These are phyloP conservation scores for Siderastrea radians DNA, from an alignment of 92 coral and sea anemone species.

Conservation along the genomic window DNA sequence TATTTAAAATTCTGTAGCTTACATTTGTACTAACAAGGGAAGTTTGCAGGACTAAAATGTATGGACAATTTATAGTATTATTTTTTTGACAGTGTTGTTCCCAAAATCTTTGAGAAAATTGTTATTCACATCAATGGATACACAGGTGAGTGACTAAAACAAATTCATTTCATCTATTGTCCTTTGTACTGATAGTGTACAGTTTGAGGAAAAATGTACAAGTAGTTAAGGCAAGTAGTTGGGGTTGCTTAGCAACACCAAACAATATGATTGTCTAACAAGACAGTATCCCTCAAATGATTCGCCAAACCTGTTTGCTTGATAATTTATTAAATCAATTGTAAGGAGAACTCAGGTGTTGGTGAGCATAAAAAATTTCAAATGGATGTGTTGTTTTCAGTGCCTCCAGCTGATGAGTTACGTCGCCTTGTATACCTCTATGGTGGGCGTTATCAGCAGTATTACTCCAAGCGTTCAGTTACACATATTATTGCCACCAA, in stretches of 20 bases:
- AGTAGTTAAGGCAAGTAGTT: too few relatives aligned
- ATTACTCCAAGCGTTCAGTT: slow-evolving; percentile 85
- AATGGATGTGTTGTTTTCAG: slow-evolving; percentile 44
- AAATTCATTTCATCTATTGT: background rate
- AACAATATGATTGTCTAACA: too few relatives aligned
- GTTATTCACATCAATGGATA: slow-evolving; percentile 95
- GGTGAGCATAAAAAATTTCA: too few relatives aligned
- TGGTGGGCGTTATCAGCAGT: slow-evolving; percentile 94
- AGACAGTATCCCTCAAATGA: too few relatives aligned
- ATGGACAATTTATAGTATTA: background rate
- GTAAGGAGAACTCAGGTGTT: too few relatives aligned
- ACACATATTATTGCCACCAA: slow-evolving; percentile 98
- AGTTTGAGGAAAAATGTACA: too few relatives aligned
- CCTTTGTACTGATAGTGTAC: background rate
- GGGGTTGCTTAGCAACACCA: too few relatives aligned
- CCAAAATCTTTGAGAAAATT: slow-evolving; percentile 82
- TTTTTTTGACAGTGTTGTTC: slow-evolving; percentile 37
- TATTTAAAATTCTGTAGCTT: too few relatives aligned
- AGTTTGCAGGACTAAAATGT: background rate
- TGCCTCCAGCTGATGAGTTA: slow-evolving; percentile 94
- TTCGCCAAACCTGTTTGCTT: too few relatives aligned
- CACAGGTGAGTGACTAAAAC: slow-evolving; percentile 73
- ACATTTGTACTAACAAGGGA: too few relatives aligned
- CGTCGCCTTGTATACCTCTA: slow-evolving; percentile 79
- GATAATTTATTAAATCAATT: too few relatives aligned